phyloP scores from a whole-genome alignment of 23 tunicate genomes.

The Trididemnum clinides region DNA sequence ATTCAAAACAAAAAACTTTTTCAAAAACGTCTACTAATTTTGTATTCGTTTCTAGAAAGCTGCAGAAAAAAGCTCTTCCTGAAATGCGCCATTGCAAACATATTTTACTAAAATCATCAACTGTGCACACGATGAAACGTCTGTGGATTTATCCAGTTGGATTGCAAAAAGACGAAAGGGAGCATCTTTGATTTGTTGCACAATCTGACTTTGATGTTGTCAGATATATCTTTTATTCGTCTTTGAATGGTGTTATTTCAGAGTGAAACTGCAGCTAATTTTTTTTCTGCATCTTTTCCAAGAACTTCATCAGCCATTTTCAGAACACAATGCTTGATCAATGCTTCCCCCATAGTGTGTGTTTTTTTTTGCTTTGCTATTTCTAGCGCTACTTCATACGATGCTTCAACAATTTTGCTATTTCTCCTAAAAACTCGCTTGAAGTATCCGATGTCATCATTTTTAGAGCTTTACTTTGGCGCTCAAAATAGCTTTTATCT shows the following conservation, averaged over 20 bases:
- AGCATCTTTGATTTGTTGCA: too few species aligned
- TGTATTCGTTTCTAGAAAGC: too few species aligned
- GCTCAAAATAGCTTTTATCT: slow-evolving; percentile 37
- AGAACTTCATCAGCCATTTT: slow-evolving; percentile 62
- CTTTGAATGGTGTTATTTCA: too few species aligned
- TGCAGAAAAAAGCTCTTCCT: slow-evolving; percentile 48
- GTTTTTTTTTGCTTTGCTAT: slow-evolving; percentile 61
- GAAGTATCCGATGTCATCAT: slow-evolving; percentile 69
- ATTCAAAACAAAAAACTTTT: slow-evolving; percentile 10
- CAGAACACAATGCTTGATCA: slow-evolving; percentile 69
- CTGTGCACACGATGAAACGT: slow-evolving; percentile 58
- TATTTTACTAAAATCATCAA: slow-evolving; percentile 49
- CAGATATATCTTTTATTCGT: too few species aligned
- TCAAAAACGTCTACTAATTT: slow-evolving; percentile 39
- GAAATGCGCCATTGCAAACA: slow-evolving; percentile 14
- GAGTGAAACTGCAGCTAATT: too few species aligned
- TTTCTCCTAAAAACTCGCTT: slow-evolving; percentile 32
- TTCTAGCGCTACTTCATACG: slow-evolving; percentile 55
- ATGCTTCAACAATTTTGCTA: slow-evolving; percentile 49
- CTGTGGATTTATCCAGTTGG: slow-evolving; percentile 51
- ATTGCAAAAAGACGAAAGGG: too few species aligned
- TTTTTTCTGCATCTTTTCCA: slow-evolving; percentile 68
- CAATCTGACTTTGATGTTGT: too few species aligned
- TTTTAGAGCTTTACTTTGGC: slow-evolving; percentile 45
- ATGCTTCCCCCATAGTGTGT: slow-evolving; percentile 55